Conservation (phyloP, 2,113 vertebrate genomes). For the Tympanuchus pallidicinctus region DNA sequence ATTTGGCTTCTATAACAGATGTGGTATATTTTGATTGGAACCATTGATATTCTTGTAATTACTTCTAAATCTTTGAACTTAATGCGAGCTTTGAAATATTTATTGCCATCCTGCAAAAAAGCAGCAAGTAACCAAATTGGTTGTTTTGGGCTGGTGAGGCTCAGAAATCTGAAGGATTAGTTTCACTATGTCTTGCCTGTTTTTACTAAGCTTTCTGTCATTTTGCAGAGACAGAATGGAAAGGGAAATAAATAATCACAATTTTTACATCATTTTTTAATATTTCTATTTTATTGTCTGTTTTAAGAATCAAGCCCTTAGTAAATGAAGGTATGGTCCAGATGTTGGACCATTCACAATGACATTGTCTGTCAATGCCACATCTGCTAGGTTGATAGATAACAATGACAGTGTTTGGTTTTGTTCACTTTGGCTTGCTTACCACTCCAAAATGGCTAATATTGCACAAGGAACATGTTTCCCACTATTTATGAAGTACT, state of each 20-base stretch:
- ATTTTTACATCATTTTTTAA: not conserved
- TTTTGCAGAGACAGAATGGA: not conserved
- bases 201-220: not conserved
- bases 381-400: not conserved
- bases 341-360: not conserved
- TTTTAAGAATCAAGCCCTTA: not conserved
- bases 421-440: not conserved
- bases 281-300: not conserved
- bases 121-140: not conserved
- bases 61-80: not conserved
- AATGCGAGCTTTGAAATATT: not conserved
- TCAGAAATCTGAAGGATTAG: not conserved
- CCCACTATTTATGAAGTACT: not conserved
- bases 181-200: not conserved
- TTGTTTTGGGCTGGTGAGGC: not conserved
- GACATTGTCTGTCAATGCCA: not conserved
- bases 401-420: not conserved
- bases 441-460: not conserved
- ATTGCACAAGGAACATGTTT: not conserved
- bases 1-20: not conserved
- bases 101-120: not conserved
- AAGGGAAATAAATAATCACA: not conserved
- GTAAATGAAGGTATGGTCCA: not conserved
- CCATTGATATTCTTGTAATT: not conserved
- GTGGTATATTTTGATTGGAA: not conserved